Evolutionary conservation across 2,888 invertebrate species (phyloP), one percentile per base, ranked within the genome.

Genomic region (Lasioglossum villosulum): DNA sequence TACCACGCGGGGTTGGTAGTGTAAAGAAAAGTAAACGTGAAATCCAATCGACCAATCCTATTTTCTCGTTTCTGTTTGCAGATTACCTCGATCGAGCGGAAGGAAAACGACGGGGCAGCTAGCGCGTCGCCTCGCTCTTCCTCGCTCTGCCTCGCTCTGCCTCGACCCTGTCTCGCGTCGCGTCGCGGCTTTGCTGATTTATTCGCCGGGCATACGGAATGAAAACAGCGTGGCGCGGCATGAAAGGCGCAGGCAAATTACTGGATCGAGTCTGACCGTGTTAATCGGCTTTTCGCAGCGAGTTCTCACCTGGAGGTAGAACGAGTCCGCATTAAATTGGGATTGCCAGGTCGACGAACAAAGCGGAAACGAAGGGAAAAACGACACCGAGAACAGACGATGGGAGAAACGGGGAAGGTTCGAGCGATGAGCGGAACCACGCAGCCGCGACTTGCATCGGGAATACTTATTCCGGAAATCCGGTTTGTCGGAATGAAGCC

Each of bases 381-480:
- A 77, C 30, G 52, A 56, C 56, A n/a, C 14, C 5, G 12, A 27
- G 8, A 19, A 48, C 16, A 39, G 30, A n/a, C 6, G 52, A 83
- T 83, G 71, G 45, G 48, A 30, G 39, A 39, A 45, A 73, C 56
- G 48, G 52, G 4, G 77, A 48, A 30, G 45, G 37, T 63, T 59
- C 77, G 68, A 59, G 42, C 84, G 86, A 74, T 68, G 56, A 73
- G 71, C 89, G 87, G 87, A 84, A 80, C 83, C 75, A 77, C 88
- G 88, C 86, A 86, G 85, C 82, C 86, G 70, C 78, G 72, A 71
- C 78, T 75, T 79, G 75, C 88, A 82, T 78, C 83, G 79, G 82
- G 89, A 89, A 89, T 89, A 86, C 91, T 91, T 88, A 87, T 90
- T 81, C 88, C 86, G 87, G 85, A 90, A 90, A 91, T 90, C 87